Base-by-base conservation (phyloP, 2,113 vertebrate genomes). In the Origma solitaria region DNA sequence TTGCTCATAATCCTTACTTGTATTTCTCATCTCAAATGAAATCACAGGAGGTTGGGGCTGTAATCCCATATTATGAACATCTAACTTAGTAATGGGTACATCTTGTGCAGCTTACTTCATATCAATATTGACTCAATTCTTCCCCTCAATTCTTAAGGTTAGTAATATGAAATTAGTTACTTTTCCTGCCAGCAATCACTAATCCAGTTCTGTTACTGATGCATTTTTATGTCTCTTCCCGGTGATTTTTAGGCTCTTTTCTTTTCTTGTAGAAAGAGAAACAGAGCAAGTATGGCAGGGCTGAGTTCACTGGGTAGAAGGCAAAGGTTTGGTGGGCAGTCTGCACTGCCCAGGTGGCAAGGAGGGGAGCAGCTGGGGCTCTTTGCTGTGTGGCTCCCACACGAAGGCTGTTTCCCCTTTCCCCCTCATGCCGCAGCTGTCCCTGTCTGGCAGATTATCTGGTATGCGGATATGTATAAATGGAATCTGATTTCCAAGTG, bases 141-240 rank as follows among this genome's bases (percentile, higher is more conserved):
- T 77, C n/a, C n/a, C n/a, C n/a, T n/a, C n/a, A n/a, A n/a, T n/a
- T n/a, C n/a, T 2, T 62, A 69, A 85, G 40, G 37, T 57, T 62
- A 77, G 45, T 65, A 81, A 70, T 47, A 66, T 42, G 45, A 86
- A 94, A 94, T 94, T 65, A 92, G 68, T 93, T 86, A 73, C 35
- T 94, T 92, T 88, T 77, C 38, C 50, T 66, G 50, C 70, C 71
- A 66, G 66, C 71, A 80, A 21, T 54, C 30, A 50, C 79, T 90
- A 92, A 96, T 95, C 54, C 50, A 90, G 2, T 94, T 92, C 38
- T 80, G 14, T 44, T 93, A 66, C 35, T 70, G 64, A 92, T 70
- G 30, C 13, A 18, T 50, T 77, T 82, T 61, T 85, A 28, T 57
- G 13, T 53, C 15, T 72, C 37, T 90, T 37, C 31, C 53, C 11